Evolutionary conservation across 64 coral and sea anemone genomes (phyloP), one percentile per base, ranked within the genome.

Genomic region (Montipora foliosa): DNA sequence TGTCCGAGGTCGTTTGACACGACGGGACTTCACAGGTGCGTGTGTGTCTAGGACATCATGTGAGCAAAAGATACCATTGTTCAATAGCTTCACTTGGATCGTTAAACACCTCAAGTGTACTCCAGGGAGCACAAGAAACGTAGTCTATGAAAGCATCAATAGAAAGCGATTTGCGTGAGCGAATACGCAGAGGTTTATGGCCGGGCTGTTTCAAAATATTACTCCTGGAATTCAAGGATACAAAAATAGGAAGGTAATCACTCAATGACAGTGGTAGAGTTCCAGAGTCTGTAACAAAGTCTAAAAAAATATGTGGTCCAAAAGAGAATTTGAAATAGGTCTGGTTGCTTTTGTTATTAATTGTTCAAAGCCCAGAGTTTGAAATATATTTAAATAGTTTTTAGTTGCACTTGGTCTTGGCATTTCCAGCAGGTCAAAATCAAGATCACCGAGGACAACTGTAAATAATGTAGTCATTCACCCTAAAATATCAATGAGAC

Each of bases 371-470:
- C 76, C 76, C 76, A 78, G 76, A 44, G 76, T 44, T 48, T 78
- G 76, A 78, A 78, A 78, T 78, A 78, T 25, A 78, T 48, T 78
- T 44, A 78, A 44, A 78, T 25, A 78, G 25, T 78, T 78, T 48
- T 78, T 78, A 17, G 76, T 78, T 44, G 76, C 76, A 48, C 76
- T 78, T 44, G 76, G 76, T 78, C 47, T 78, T 44, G 76, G 76
- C 24, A 48, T 78, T 78, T 78, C 76, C 76, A 78, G 47, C 47
- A 78, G 47, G 47, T 78, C 76, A 78, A 78, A 78, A 78, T 78
- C 29, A 78, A 78, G 47, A 48, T 78, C 76, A 78, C 76, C 76
- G 47, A 78, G 76, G 76, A 78, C 76, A 25, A 78, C 47, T 44
- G 76, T 78, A 25, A 13, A 48, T 78, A 78, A 78, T 29, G 29